These are phyloP conservation scores for Promerops cafer DNA, from an alignment of 2,113 vertebrate species.

Conservation along the genomic window DNA sequence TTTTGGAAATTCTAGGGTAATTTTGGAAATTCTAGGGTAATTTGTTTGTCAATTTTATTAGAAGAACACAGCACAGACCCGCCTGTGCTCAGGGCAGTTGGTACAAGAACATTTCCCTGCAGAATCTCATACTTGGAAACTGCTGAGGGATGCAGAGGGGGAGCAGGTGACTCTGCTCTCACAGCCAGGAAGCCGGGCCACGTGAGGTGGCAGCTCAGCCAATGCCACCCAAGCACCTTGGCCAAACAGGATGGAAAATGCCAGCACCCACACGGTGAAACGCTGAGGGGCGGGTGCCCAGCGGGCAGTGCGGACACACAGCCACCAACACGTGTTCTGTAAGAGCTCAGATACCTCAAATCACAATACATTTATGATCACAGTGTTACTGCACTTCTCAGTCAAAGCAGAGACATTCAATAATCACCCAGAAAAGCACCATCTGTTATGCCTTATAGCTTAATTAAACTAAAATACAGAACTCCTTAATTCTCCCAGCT, in stretches of 20 bases:
- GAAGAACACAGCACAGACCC: not conserved
- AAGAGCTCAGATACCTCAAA: not conserved
- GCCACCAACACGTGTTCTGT: not conserved
- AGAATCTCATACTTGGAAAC: fast-evolving
- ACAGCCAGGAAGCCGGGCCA: fast-evolving
- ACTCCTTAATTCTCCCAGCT: constrained; percentile 72
- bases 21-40: not conserved
- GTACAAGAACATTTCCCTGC: not conserved
- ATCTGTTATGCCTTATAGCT: constrained; percentile 73
- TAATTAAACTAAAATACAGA: constrained; percentile 76
- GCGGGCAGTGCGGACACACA: fast-evolving
- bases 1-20: constrained; percentile 1
- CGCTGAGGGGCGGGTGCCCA: fast-evolving
- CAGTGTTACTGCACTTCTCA: constrained; percentile 5
- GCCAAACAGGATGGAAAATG: not conserved
- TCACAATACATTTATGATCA: not conserved
- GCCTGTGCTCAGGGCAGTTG: not conserved
- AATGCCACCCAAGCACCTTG: not conserved
- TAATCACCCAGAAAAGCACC: constrained; percentile 71
- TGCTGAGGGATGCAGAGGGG: not conserved
- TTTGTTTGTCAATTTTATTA: not conserved
- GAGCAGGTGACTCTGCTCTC: not conserved
- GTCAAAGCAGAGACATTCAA: constrained; percentile 58
- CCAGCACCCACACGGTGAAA: fast-evolving
- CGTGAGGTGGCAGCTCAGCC: fast-evolving